These are phyloP conservation scores for Acromyrmex heyeri DNA, from an alignment of 1,140 invertebrate genomes.

Conservation along the genomic window DNA sequence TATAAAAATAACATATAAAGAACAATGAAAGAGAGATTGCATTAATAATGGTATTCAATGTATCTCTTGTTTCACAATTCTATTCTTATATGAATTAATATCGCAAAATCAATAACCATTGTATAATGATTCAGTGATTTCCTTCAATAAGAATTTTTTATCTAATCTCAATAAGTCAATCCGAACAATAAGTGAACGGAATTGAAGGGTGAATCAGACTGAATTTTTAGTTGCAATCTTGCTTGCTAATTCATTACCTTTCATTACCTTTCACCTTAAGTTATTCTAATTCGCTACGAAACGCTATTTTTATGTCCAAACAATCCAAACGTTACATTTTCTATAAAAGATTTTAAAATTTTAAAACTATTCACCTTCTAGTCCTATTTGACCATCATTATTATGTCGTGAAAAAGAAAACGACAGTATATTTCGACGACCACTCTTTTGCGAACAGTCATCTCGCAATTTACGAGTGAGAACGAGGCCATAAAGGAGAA, in stretches of 20 bases:
- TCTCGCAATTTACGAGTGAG: slow-evolving; percentile 55
- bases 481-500: slow-evolving; percentile 38
- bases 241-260: slow-evolving; percentile 7
- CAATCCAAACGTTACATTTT: background rate
- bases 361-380: background rate
- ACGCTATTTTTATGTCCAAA: background rate
- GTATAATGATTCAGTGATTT: slow-evolving; percentile 36
- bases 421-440: background rate
- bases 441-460: background rate
- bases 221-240: slow-evolving; percentile 34
- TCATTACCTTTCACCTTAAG: slow-evolving; percentile 30
- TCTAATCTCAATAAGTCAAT: background rate
- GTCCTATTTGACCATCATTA: background rate
- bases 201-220: background rate
- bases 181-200: slow-evolving; percentile 18
- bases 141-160: background rate
- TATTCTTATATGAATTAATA: background rate
- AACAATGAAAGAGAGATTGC: slow-evolving; percentile 22
- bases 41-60: background rate
- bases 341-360: background rate
- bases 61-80: slow-evolving; percentile 7
- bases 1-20: slow-evolving; percentile 1
- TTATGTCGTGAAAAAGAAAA: slow-evolving; percentile 39
- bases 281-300: background rate
- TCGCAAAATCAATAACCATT: background rate